Conservation (phyloP, 2,888 invertebrate genomes). For the Cecidostiba fungosa region DNA sequence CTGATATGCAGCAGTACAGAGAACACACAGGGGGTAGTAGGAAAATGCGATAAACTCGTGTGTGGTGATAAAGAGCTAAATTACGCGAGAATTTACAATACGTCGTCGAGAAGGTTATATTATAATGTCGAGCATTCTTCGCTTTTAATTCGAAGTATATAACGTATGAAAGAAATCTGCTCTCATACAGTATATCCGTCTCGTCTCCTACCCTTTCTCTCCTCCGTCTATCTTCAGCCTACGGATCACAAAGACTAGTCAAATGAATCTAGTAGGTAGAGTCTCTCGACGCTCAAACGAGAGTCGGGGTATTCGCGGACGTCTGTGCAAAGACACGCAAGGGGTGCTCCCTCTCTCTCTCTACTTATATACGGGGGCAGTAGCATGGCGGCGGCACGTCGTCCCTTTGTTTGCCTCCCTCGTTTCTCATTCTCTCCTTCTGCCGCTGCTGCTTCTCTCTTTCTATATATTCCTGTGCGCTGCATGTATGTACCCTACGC, state of each 20-base stretch:
- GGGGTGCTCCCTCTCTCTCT: constrained; percentile 21
- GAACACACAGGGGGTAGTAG: background rate
- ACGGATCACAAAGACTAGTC: constrained; percentile 7
- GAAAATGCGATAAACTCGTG: constrained; percentile 11
- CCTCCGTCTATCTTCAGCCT: background rate
- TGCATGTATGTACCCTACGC: constrained; percentile 14
- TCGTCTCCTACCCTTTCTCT: background rate
- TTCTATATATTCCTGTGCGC: constrained; percentile 1
- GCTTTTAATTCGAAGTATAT: background rate
- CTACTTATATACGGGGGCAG: background rate
- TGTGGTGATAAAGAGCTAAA: background rate
- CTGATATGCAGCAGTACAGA: background rate
- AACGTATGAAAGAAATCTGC: no score
- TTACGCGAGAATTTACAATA: constrained; percentile 3
- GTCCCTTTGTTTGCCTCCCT: constrained; percentile 58
- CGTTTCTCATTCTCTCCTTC: constrained; percentile 56
- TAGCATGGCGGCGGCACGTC: constrained; percentile 29
- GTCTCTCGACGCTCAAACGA: background rate
- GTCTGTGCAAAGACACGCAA: constrained; percentile 55
- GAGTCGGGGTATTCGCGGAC: constrained; percentile 17
- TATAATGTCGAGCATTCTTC: background rate
- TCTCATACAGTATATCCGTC: background rate
- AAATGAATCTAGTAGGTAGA: constrained; percentile 9
- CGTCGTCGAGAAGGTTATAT: no score
- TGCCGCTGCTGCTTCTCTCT: constrained; percentile 20